Evolutionary conservation across 2,113 vertebrate genomes (phyloP).

Genomic region (Chloroceryle aenea): DNA sequence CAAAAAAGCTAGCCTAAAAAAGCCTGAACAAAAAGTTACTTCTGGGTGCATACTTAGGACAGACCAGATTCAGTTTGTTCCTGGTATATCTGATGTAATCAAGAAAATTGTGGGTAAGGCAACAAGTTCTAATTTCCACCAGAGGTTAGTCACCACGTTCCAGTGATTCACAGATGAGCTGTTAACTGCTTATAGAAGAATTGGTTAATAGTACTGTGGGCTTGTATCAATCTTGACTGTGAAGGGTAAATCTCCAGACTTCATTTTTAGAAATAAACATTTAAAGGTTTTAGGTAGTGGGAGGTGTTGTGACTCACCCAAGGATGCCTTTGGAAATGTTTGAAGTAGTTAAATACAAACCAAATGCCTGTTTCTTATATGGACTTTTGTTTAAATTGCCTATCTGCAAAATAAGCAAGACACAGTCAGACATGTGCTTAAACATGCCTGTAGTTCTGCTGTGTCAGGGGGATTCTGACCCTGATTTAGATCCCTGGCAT

Average conservation of each 20-base stretch:
- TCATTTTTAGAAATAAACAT: neutral
- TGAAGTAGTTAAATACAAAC: constrained; percentile 5
- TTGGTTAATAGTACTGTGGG: neutral
- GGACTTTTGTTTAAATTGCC: neutral
- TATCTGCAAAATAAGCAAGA: neutral
- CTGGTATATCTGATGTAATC: neutral
- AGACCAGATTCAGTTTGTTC: constrained; percentile 12
- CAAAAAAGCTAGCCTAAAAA: neutral
- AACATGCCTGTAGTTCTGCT: neutral
- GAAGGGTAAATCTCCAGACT: neutral
- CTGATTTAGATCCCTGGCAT: neutral
- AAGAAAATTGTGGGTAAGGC: constrained; percentile 28
- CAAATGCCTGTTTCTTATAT: neutral
- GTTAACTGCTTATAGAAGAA: neutral
- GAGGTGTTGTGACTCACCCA: neutral
- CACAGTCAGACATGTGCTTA: neutral
- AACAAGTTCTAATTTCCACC: constrained; percentile 14
- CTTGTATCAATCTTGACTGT: neutral
- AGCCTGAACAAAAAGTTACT: neutral
- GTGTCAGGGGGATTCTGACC: neutral
- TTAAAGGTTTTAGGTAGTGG: neutral
- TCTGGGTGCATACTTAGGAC: neutral
- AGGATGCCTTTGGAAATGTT: neutral
- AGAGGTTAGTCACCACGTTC: constrained; percentile 29
- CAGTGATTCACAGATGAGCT: constrained; percentile 48